Conservation (phyloP, 2,888 invertebrate species). For the Amaurobius ferox region DNA sequence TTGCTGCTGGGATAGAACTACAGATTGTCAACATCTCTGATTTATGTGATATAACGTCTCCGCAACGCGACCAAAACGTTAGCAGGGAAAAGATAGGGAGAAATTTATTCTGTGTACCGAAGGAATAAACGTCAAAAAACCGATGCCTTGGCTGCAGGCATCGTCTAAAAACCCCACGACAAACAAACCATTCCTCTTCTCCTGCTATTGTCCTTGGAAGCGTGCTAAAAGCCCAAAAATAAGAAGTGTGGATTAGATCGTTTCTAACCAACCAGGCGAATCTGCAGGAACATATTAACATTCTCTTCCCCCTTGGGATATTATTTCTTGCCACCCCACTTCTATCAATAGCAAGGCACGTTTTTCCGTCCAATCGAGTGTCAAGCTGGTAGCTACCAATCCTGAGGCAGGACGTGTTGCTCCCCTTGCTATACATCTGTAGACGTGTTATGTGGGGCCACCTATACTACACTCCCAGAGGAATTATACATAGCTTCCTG, state of each 20-base stretch:
- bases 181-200: slow-evolving; percentile 65
- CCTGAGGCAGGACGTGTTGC: slow-evolving; percentile 22
- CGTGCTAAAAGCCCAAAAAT: slow-evolving; percentile 59
- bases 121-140: slow-evolving; percentile 68
- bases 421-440: slow-evolving; percentile 66
- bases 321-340: slow-evolving; percentile 39
- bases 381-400: slow-evolving; percentile 48
- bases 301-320: slow-evolving; percentile 66
- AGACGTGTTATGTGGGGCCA: slow-evolving; percentile 64
- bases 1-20: slow-evolving; percentile 7
- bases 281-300: slow-evolving; percentile 71
- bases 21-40: slow-evolving; percentile 28
- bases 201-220: slow-evolving; percentile 36
- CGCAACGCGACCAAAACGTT: slow-evolving; percentile 20
- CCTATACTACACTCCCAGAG: slow-evolving; percentile 63
- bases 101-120: slow-evolving; percentile 68
- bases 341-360: slow-evolving; percentile 64
- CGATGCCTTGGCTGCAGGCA: slow-evolving; percentile 56
- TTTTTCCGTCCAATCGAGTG: slow-evolving; percentile 62
- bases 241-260: slow-evolving; percentile 65
- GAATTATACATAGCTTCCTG: slow-evolving; percentile 68
- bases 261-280: slow-evolving; percentile 68
- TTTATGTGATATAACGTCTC: slow-evolving; percentile 27
- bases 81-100: slow-evolving; percentile 17
- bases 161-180: slow-evolving; percentile 49